Conservation (phyloP, 2,888 invertebrate genomes). For the Ichneumoninae sp. region DNA sequence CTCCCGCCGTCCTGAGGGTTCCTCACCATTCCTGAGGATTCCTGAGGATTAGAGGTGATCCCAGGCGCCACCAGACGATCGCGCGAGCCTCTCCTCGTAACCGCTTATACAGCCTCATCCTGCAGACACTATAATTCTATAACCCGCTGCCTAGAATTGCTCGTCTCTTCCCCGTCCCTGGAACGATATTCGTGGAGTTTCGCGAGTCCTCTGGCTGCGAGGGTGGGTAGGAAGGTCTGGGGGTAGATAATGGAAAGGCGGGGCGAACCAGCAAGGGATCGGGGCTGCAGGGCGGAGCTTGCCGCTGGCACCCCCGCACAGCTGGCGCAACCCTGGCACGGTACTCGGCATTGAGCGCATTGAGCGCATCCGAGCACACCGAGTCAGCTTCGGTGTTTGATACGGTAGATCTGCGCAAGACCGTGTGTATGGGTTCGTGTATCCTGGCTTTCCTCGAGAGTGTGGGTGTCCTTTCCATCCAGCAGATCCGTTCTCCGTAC, state of each 20-base stretch:
- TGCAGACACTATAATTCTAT: conserved; percentile 21
- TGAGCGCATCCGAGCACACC: conserved; percentile 20
- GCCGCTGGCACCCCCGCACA: conserved; percentile 26
- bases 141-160: conserved; percentile 32
- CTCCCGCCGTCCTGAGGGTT: neutral
- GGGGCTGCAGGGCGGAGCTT: conserved; percentile 64
- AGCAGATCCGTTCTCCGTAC: neutral
- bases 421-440: neutral
- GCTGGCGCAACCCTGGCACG: conserved; percentile 5
- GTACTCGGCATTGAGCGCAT: conserved; percentile 14
- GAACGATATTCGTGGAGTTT: conserved; percentile 52
- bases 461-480: conserved; percentile 1
- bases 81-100: neutral
- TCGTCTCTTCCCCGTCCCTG: conserved; percentile 19
- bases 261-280: conserved; percentile 62
- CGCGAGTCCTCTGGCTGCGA: conserved; percentile 17
- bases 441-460: conserved; percentile 19
- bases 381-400: neutral
- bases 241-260: conserved; percentile 65
- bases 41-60: neutral
- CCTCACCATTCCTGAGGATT: neutral
- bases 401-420: neutral
- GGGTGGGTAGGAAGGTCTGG: neutral
- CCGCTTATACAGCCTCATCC: conserved; percentile 18
- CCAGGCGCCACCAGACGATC: conserved; percentile 22